Base-by-base conservation (phyloP, 64 coral and sea anemone species). In the Stylophora pistillata region DNA sequence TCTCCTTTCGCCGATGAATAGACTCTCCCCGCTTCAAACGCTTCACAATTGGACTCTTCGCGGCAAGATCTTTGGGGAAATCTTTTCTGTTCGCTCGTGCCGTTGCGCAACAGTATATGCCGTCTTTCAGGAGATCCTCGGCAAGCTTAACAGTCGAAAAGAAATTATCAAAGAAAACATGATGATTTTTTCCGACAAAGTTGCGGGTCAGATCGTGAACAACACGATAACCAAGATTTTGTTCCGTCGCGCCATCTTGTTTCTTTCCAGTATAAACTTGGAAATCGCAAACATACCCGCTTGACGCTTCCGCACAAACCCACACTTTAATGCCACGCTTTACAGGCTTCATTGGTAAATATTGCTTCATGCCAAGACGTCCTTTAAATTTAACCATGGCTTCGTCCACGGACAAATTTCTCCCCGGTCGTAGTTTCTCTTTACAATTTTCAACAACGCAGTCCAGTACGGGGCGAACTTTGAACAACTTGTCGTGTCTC, bases 291-390 rank as follows among this genome's bases (percentile, higher is more conserved):
- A 47, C 37, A 47, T 47, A 47, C 37, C 37, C 37, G 7, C 37
- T 47, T 47, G 37, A 47, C 37, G 37, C 37, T 47, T 47, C 37
- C 7, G 37, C 37, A 47, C 37, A 47, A 47, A 47, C 37, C 37
- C 37, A 47, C 37, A 94, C 86, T 79, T 93, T 89, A 14, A 94
- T 94, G 5, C 86, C 86, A 27, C 72, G 58, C 74, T 94, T 94
- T 10, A 89, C 53, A 9, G 86, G 91, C 56, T 93, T 93, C 69
- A 77, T 59, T 17, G 91, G 91, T 70, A 93, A 64, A 52, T 84
- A 93, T 34, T 88, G 86, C n/a, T 93, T 88, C 56, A 88, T 82
- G 25, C 77, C 86, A 81, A 87, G 76, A 13, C 71, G 33, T 72
- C 78, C 91, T 21, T 93, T 88, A 70, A 55, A 86, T 37, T 75